A percentile compares a stretch with the other conserved stretches of the same genome.
These are phyloP conservation scores for Galleria mellonella DNA, from an alignment of 1,140 invertebrate genomes.

Conservation along the genomic window DNA sequence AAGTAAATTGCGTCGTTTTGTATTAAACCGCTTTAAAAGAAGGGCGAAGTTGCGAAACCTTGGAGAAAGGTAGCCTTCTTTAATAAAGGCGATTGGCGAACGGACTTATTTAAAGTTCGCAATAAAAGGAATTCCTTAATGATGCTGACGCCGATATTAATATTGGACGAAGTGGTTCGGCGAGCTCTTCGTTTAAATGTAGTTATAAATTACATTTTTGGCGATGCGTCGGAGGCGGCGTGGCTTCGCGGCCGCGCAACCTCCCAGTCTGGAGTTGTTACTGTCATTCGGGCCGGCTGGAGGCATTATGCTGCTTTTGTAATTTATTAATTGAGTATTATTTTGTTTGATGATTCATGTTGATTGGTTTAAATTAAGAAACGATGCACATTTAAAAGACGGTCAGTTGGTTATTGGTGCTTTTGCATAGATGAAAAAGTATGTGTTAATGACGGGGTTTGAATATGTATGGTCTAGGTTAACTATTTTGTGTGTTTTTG, in stretches of 20 bases:
- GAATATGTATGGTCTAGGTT: too few species aligned
- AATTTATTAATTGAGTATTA: too few species aligned
- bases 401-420: too few species aligned
- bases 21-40: slow-evolving; percentile 50
- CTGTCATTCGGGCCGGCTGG: slow-evolving; percentile 9
- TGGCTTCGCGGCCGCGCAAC: slow-evolving; percentile 11
- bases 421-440: too few species aligned
- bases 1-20: slow-evolving; percentile 31
- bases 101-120: slow-evolving; percentile 69
- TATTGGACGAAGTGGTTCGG: slow-evolving; percentile 52
- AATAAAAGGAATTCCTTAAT: slow-evolving; percentile 74
- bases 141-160: slow-evolving; percentile 66
- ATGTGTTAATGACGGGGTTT: too few species aligned
- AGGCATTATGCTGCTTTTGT: slow-evolving; percentile 1
- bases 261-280: slow-evolving; percentile 15
- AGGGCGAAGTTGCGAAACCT: slow-evolving; percentile 62
- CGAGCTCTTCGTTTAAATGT: slow-evolving; percentile 55
- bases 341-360: too few species aligned
- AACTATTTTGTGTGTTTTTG: too few species aligned
- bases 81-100: slow-evolving; percentile 61
- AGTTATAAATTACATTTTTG: slow-evolving; percentile 69
- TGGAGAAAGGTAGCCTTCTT: slow-evolving; percentile 66
- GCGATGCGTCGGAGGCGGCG: slow-evolving; percentile 21
- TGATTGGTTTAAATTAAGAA: too few species aligned
- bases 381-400: too few species aligned